Percentiles rank a stretch among this genome's conserved stretches.
phyloP scores from a whole-genome alignment of 2,888 invertebrate genomes.

The Dastarcus helophoroides region DNA sequence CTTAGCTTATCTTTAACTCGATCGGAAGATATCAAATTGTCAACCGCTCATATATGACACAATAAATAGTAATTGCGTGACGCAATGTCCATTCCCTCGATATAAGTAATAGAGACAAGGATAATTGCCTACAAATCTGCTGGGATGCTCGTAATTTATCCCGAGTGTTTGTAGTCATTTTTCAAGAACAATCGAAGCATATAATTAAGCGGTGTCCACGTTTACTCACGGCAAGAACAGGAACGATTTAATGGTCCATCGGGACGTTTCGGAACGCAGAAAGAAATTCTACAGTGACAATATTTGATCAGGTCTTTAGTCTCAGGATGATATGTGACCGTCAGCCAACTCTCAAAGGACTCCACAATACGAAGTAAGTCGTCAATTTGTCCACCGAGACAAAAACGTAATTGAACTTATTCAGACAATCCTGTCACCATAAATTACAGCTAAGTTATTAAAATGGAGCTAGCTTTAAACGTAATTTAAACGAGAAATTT shows the following conservation, averaged over 20 bases:
- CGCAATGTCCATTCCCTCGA: no score
- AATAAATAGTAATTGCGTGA: no score
- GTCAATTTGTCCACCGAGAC: slow-evolving; percentile 7
- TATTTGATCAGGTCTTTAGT: slow-evolving; percentile 17
- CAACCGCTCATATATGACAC: no score
- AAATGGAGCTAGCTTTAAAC: no score
- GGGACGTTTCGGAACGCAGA: slow-evolving; percentile 11
- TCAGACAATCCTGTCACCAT: no score
- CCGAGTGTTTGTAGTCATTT: slow-evolving; percentile 2
- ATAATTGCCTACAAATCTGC: no score
- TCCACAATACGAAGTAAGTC: slow-evolving; percentile 10
- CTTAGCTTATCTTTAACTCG: no score
- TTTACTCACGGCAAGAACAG: slow-evolving; percentile 3
- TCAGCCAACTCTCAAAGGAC: slow-evolving; percentile 11
- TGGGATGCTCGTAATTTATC: slow-evolving; percentile 2
- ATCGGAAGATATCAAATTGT: no score
- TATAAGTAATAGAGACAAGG: no score
- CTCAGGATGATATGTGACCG: slow-evolving; percentile 15
- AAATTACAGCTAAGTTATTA: no score
- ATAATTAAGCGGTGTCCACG: slow-evolving; percentile 5
- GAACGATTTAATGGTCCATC: slow-evolving; percentile 13
- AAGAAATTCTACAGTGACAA: slow-evolving; percentile 15
- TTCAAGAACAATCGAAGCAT: slow-evolving; percentile 4
- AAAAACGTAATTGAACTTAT: no score
- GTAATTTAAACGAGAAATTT: no score